Evolutionary conservation across 2,888 invertebrate genomes (phyloP), one percentile per base, ranked within the genome.

Genomic region (Phengaris alcon): DNA sequence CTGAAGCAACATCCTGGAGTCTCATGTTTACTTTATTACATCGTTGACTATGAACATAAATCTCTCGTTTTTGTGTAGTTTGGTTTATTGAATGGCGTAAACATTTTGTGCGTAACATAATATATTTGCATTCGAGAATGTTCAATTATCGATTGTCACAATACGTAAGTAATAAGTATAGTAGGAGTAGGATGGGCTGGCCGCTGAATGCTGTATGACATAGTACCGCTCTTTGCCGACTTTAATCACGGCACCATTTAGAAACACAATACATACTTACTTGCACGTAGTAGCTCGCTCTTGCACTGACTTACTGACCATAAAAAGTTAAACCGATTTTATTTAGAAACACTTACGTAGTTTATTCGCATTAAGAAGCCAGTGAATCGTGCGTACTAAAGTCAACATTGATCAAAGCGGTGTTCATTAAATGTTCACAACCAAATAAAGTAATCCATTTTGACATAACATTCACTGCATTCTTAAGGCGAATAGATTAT

Each of bases 231-330:
- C 8, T 48, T 48, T 35, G 4, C 35, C 35, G 35, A 35, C 35
- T 1, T 35, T 35, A 35, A 35, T 35, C 35, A 48, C 51, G 48
- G 8, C 6, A 13, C 54, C 22, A 6, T 74, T 59, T 57, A 4
- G 48, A 59, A 15, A 57, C 46, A 59, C 57, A 57, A 68, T 13
- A 75, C 10, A 76, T 77, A 81, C 74, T 82, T 81, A 81, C 74
- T 82, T 81, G 84, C 85, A 75, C 74, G 84, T 76, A 35, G 84
- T 84, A 35, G 35, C 35, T 35, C 3, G 4, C 22, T 1, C 22
- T 22, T 22, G 35, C 2, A 6, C 84, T 83, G 77, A 85, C 35
- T 22, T 22, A 22, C 22, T 22, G 22, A 22, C 1, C 35, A 3
- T 35, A 35, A 2, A 35, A 35, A 35, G 35, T 35, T 35, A 35